Conservation (phyloP, 1,140 invertebrate species). For the Euglossa dilemma region DNA sequence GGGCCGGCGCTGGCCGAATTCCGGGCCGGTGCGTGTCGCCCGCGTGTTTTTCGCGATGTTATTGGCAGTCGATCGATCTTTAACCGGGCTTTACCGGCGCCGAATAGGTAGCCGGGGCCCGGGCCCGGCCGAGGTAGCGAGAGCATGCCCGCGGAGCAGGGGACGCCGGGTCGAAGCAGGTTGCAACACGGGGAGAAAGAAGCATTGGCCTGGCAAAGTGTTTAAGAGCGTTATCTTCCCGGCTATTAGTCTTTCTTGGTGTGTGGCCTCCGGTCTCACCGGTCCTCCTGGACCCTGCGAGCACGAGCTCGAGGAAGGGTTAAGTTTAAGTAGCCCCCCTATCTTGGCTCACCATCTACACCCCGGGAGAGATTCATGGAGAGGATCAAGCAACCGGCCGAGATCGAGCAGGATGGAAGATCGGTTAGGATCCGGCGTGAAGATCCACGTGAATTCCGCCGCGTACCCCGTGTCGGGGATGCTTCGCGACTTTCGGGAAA, state of each 20-base stretch:
- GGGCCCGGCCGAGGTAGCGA: neutral
- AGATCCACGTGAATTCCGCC: conserved; percentile 67
- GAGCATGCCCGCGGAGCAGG: neutral
- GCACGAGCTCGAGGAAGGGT: conserved; percentile 79
- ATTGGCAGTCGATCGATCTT: conserved; percentile 50
- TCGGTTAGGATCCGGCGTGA: conserved; percentile 55
- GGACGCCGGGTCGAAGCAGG: conserved; percentile 55
- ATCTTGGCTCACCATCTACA: conserved; percentile 77
- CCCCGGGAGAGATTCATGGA: conserved; percentile 71
- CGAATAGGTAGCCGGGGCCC: conserved; percentile 38
- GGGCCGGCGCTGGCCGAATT: neutral
- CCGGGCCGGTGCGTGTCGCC: neutral
- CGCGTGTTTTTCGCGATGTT: conserved; percentile 40
- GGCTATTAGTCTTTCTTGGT: conserved; percentile 82
- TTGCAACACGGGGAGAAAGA: conserved; percentile 69
- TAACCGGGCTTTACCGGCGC: conserved; percentile 22
- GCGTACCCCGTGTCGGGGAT: conserved; percentile 40
- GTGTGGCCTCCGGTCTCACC: conserved; percentile 79
- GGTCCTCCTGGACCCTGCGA: conserved; percentile 69
- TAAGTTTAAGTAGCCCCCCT: conserved; percentile 79
- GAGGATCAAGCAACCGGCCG: conserved; percentile 37
- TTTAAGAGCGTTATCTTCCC: conserved; percentile 82
- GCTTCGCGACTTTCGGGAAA: conserved; percentile 27
- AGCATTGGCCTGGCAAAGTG: conserved; percentile 81
- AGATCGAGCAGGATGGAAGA: neutral